Evolutionary conservation across 2,888 invertebrate genomes (phyloP).

Genomic region (Formica aserva): DNA sequence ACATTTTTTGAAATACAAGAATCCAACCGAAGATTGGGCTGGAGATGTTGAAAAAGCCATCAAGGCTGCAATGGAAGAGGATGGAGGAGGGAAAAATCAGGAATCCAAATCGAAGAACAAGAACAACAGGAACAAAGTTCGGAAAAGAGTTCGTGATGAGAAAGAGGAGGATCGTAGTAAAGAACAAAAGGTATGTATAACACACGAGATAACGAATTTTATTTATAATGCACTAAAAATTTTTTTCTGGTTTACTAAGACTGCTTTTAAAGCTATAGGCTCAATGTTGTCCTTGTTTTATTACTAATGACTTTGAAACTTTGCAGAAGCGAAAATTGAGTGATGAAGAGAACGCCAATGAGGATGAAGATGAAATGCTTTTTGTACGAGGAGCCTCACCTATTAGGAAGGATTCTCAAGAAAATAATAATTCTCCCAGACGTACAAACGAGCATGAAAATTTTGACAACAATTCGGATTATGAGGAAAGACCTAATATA

Average conservation of each 20-base stretch:
- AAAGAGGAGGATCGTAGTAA: conserved; percentile 87
- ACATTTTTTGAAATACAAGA: conserved; percentile 86
- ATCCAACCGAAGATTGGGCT: conserved; percentile 90
- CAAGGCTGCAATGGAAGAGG: conserved; percentile 91
- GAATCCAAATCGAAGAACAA: conserved; percentile 80
- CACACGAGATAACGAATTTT: not conserved
- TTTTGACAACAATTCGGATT: conserved; percentile 87
- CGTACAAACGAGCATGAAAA: conserved; percentile 86
- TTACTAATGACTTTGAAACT: conserved; percentile 36
- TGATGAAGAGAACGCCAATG: conserved; percentile 86
- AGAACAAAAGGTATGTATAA: conserved; percentile 80
- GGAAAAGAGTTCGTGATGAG: conserved; percentile 82
- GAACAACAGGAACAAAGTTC: conserved; percentile 79
- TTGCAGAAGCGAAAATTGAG: conserved; percentile 87
- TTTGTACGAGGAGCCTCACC: conserved; percentile 93
- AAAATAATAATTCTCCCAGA: conserved; percentile 77
- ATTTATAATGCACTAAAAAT: conserved; percentile 16
- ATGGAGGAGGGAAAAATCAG: conserved; percentile 84
- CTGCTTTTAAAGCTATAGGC: not conserved
- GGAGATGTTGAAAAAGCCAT: conserved; percentile 93
- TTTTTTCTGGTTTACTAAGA: not conserved
- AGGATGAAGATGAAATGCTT: conserved; percentile 92
- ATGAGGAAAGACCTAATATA: conserved; percentile 84
- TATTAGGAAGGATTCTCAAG: conserved; percentile 80
- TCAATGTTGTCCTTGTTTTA: not conserved